Base-by-base conservation (phyloP, 2,113 vertebrate species). In the Pseudonaja textilis region DNA sequence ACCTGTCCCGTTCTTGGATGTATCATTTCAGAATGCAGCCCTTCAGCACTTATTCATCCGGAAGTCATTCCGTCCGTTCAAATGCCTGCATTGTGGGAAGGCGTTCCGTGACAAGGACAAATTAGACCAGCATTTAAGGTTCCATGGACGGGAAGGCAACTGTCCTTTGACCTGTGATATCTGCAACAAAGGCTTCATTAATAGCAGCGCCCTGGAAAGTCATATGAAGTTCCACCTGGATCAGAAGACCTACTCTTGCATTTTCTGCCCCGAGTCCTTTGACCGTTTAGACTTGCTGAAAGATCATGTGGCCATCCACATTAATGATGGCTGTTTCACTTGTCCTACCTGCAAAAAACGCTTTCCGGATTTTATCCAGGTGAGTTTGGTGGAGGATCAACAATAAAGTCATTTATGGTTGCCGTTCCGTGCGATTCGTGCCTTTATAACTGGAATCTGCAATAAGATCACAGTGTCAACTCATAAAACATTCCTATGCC, bases 41-140 rank as follows among this genome's bases (percentile, higher is more conserved):
- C 98, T 99, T 57, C 99, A 99, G 97, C 99, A 99, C 96, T 98
- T 99, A 39, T 99, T 99, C 96, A 99, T 99, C 91, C 97, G 99
- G 87, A 99, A 99, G 96, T 98, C 98, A 45, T 99, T 99, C 94
- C 98, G 99, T 69, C 99, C 99, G 0, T 99, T 99, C 96, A 99
- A 99, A 94, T 99, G 99, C 95, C 96, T 98, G 47, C 99, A 99
- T 95, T 99, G 99, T 12, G 99, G 99, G 45, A 99, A 99, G 96
- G 99, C 99, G 57, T 99, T 99, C 97, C 97, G 99, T 0, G 99
- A 99, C 7, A 99, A 99, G 96, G 99, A 99, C 95, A 99, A 99
- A 93, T 97, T 99, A 96, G 99, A 99, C 47, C 98, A 99, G 95
- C 99, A 99, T 93, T 94, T 99, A 97, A 97, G 99, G 4, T 99